Conservation (phyloP, 2,797 vertebrate species). For the Chelmon rostratus region DNA sequence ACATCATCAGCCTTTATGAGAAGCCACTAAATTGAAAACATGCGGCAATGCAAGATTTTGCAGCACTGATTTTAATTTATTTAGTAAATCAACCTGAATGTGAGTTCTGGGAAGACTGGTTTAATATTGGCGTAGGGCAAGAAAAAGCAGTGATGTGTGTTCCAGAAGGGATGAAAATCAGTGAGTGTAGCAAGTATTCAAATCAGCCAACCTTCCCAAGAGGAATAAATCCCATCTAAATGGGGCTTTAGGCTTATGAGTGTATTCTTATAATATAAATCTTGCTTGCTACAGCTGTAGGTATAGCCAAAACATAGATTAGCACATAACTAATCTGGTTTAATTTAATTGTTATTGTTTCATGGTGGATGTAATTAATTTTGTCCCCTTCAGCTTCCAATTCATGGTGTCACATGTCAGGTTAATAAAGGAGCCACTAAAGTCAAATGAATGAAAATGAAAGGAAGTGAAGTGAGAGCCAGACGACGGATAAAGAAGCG, state of each 20-base stretch:
- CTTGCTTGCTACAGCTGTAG: constrained; percentile 9
- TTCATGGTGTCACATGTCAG: constrained; percentile 11
- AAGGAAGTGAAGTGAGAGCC: constrained; percentile 12
- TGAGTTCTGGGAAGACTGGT: not conserved
- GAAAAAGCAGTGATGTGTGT: not conserved
- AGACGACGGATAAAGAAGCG: constrained; percentile 4
- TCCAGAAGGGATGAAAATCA: constrained; percentile 17
- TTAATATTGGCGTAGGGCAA: not conserved
- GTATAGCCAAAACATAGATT: constrained; percentile 7
- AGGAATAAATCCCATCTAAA: constrained; percentile 5
- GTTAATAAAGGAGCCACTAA: constrained; percentile 20
- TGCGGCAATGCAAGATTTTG: not conserved
- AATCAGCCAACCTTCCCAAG: constrained; percentile 7
- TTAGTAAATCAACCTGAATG: constrained; percentile 1
- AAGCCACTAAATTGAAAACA: not conserved
- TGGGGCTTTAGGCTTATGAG: not conserved
- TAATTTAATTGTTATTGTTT: constrained; percentile 24
- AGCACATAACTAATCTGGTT: constrained; percentile 14
- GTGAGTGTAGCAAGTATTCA: constrained; percentile 14
- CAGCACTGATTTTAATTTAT: not conserved
- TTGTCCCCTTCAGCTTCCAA: constrained; percentile 15
- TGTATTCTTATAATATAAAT: constrained; percentile 20
- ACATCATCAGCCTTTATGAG: not conserved
- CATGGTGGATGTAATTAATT: constrained; percentile 15
- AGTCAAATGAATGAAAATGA: constrained; percentile 24